These are phyloP conservation scores for Pterostichus madidus DNA, from an alignment of 2,888 invertebrate genomes.

Conservation along the genomic window DNA sequence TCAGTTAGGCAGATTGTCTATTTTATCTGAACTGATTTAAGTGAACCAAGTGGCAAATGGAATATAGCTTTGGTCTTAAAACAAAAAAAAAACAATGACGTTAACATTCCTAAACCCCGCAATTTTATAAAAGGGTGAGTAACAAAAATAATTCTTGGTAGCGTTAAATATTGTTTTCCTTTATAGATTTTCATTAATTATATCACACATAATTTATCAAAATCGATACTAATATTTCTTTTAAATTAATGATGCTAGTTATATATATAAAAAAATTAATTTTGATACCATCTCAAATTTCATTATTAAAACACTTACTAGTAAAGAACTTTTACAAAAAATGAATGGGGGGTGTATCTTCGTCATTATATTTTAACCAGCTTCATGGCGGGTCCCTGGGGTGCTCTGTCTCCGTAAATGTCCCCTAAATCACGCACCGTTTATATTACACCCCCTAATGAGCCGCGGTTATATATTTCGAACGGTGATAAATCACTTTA, in stretches of 20 bases:
- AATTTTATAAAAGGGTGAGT: too few species aligned
- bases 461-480: conserved; percentile 58
- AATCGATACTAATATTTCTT: not conserved
- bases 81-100: too few species aligned
- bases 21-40: too few species aligned
- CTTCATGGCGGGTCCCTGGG: conserved; percentile 49
- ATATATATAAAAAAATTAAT: not conserved
- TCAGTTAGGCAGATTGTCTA: too few species aligned
- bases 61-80: too few species aligned
- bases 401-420: conserved; percentile 50
- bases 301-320: not conserved
- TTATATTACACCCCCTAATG: conserved; percentile 61
- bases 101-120: too few species aligned
- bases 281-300: not conserved
- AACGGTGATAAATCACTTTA: conserved; percentile 59
- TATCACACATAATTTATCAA: not conserved
- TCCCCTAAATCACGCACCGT: conserved; percentile 59
- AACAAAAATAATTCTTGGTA: too few species aligned
- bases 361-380: conserved; percentile 51
- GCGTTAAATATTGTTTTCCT: too few species aligned
- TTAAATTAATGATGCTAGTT: not conserved
- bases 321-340: conserved; percentile 10
- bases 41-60: too few species aligned
- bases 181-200: too few species aligned
- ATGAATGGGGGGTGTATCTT: conserved; percentile 49